Evolutionary conservation across 2,113 vertebrate genomes (phyloP).

Genomic region (Condylura cristata): DNA sequence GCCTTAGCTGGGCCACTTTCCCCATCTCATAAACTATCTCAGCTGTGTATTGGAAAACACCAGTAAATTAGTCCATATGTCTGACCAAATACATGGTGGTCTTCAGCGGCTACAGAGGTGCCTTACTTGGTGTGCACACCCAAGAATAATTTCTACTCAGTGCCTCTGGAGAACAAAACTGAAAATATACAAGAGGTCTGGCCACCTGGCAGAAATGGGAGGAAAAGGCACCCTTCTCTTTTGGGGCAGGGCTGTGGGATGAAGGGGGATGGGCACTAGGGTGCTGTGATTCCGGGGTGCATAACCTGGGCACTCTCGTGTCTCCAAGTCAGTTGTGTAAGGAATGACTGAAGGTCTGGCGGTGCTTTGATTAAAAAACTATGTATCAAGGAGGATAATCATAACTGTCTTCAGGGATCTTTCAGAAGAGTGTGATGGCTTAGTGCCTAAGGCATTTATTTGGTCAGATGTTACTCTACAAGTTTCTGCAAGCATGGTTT

Average conservation of each 20-base stretch:
- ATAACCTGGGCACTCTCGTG: accelerated
- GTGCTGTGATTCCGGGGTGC: accelerated
- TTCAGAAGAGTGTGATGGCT: background rate
- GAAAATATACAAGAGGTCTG: background rate
- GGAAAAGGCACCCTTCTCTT: background rate
- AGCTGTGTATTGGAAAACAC: background rate
- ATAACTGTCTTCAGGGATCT: background rate
- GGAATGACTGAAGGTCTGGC: background rate
- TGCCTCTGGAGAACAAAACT: background rate
- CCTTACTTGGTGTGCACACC: background rate
- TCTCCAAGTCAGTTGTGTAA: background rate
- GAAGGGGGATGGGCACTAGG: background rate
- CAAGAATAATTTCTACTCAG: background rate
- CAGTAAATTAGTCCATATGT: background rate
- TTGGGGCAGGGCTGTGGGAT: background rate
- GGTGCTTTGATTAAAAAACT: background rate
- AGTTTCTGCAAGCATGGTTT: background rate
- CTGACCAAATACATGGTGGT: background rate
- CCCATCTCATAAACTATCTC: background rate
- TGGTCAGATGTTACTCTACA: background rate
- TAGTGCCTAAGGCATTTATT: background rate
- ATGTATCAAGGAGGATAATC: background rate
- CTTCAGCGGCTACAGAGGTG: background rate
- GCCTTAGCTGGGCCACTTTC: background rate
- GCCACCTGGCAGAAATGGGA: background rate